These are phyloP conservation scores for Erythrocercus mccallii DNA, from an alignment of 2,113 vertebrate species.

Conservation along the genomic window DNA sequence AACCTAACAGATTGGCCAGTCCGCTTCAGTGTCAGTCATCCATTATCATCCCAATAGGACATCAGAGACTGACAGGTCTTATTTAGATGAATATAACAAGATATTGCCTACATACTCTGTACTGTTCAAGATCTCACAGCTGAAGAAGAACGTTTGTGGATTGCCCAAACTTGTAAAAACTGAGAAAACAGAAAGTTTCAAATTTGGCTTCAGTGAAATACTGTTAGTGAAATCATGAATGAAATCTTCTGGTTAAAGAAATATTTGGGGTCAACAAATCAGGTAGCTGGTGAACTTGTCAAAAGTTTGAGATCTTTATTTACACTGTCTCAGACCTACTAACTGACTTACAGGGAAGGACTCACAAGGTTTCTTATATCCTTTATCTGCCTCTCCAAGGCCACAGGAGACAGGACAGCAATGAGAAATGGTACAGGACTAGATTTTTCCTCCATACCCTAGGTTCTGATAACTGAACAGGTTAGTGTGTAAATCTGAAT, in stretches of 20 bases:
- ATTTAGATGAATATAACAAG: not conserved
- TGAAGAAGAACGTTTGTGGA: not conserved
- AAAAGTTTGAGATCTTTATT: not conserved
- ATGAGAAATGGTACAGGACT: not conserved
- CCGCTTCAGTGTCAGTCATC: not conserved
- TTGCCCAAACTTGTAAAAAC: not conserved
- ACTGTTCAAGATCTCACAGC: not conserved
- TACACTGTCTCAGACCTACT: fast-evolving
- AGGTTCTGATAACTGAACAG: not conserved
- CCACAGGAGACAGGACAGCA: not conserved
- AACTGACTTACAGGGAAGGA: not conserved
- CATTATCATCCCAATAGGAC: not conserved
- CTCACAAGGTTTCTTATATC: not conserved
- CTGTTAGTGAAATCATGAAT: not conserved
- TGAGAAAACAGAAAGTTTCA: not conserved
- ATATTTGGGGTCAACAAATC: not conserved
- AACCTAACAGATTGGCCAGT: not conserved
- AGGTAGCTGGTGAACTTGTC: not conserved
- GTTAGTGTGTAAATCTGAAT: not conserved
- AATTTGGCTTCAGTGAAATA: not conserved
- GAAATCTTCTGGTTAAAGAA: not conserved
- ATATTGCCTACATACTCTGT: not conserved
- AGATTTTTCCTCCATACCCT: not conserved
- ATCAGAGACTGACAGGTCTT: not conserved
- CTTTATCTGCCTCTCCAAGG: not conserved